Conservation (phyloP, 2,113 vertebrate genomes). For the Crotalus viridis region DNA sequence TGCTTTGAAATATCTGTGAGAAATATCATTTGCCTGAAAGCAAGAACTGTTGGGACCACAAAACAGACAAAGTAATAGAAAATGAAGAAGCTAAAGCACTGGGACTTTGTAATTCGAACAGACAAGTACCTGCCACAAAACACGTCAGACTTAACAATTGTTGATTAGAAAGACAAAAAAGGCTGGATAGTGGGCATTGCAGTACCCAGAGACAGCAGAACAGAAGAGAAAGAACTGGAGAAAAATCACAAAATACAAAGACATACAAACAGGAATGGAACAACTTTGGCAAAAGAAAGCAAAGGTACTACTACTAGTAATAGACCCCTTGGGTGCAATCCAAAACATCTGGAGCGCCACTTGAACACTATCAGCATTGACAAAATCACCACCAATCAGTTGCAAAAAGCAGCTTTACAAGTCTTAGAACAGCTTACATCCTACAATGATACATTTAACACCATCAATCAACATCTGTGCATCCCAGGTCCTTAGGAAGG, state of each 20-base stretch:
- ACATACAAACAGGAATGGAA: neutral
- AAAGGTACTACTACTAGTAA: neutral
- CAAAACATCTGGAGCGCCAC: neutral
- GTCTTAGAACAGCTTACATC: neutral
- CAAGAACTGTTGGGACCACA: neutral
- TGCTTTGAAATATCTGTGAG: neutral
- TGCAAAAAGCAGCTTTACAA: neutral
- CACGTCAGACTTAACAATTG: neutral
- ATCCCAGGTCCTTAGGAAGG: neutral
- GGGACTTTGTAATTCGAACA: neutral
- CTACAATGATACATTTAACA: neutral
- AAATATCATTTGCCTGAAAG: neutral
- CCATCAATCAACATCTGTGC: neutral
- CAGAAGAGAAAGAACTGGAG: neutral
- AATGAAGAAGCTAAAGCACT: neutral
- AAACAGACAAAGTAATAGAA: neutral
- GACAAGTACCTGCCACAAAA: neutral
- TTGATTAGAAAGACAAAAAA: neutral
- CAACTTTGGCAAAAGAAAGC: neutral
- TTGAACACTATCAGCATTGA: neutral
- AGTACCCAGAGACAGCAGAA: neutral
- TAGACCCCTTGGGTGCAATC: neutral
- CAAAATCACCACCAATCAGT: neutral
- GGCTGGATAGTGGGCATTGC: neutral
- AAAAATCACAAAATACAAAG: neutral